A percentile compares a stretch with the other conserved stretches of the same genome.
Evolutionary conservation across 2,888 invertebrate species (phyloP).

Genomic region (Adineta ricciae): DNA sequence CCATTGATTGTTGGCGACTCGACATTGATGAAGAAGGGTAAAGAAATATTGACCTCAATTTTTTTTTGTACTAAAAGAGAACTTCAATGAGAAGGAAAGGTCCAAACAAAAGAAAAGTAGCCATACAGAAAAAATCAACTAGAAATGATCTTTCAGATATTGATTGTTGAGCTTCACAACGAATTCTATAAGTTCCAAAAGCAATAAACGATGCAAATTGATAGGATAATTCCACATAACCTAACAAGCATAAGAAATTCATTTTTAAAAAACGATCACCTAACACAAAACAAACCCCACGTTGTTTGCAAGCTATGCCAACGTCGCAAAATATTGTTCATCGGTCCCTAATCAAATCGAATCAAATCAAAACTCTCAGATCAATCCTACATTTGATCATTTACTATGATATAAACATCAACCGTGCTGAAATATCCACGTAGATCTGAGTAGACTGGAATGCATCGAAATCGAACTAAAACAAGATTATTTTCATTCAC

Average conservation of each 20-base stretch:
- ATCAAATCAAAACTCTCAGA: background rate
- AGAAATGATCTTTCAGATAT: background rate
- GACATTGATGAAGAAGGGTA: conserved; percentile 29
- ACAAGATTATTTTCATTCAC: background rate
- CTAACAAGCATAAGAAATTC: background rate
- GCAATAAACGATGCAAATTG: conserved; percentile 5
- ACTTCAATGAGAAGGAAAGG: background rate
- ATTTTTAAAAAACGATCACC: background rate
- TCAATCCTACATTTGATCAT: background rate
- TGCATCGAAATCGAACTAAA: conserved; percentile 66
- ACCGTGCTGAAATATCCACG: conserved; percentile 80
- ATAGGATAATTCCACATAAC: conserved; percentile 15
- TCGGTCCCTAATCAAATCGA: background rate
- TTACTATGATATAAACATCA: conserved; percentile 70
- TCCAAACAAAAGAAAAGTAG: background rate
- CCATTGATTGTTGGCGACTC: conserved; percentile 28
- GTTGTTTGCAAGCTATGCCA: conserved; percentile 33
- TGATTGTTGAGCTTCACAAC: conserved; percentile 6
- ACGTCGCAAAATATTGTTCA: conserved; percentile 27
- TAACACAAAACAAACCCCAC: background rate
- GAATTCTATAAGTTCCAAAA: background rate
- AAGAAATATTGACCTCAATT: conserved; percentile 33
- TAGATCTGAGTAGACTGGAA: conserved; percentile 81
- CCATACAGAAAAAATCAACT: conserved; percentile 9
- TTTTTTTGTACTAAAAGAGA: conserved; percentile 20